Conservation (phyloP, 2,888 invertebrate species). For the Hypolimnas misippus region DNA sequence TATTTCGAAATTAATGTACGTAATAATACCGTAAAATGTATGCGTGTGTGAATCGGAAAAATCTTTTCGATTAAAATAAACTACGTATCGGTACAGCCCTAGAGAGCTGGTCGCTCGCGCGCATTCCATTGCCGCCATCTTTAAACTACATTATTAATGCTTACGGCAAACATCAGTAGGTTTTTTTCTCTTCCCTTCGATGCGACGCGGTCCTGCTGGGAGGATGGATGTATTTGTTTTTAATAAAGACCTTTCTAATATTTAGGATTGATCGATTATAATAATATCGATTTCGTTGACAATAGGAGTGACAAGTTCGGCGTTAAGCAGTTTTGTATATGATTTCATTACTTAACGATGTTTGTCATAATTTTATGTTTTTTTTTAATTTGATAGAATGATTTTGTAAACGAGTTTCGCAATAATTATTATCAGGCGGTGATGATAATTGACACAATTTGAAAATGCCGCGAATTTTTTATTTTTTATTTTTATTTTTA, state of each 20-base stretch:
- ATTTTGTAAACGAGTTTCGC: too few relatives aligned
- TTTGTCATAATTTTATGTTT: background rate
- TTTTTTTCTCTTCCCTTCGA: slow-evolving; percentile 55
- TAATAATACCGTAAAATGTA: background rate
- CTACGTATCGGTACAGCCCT: slow-evolving; percentile 51
- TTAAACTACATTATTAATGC: slow-evolving; percentile 82
- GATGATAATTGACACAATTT: too few relatives aligned
- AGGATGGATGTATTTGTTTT: slow-evolving; percentile 75
- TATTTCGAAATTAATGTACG: background rate
- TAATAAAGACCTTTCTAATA: slow-evolving; percentile 66
- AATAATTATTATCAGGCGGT: too few relatives aligned
- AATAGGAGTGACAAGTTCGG: too few relatives aligned
- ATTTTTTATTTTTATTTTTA: too few relatives aligned
- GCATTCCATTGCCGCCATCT: slow-evolving; percentile 81
- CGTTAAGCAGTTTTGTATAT: slow-evolving; percentile 22
- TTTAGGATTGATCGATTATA: slow-evolving; percentile 45
- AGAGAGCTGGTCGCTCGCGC: slow-evolving; percentile 57
- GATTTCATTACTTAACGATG: background rate
- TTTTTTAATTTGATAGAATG: too few relatives aligned
- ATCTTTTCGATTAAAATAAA: slow-evolving; percentile 19
- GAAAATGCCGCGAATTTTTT: too few relatives aligned
- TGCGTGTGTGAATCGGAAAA: slow-evolving; percentile 12
- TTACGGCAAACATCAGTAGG: slow-evolving; percentile 65
- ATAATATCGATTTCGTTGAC: slow-evolving; percentile 32
- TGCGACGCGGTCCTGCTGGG: slow-evolving; percentile 56